Conservation (phyloP, 2,797 vertebrate species). For the Galagoides demidoff region DNA sequence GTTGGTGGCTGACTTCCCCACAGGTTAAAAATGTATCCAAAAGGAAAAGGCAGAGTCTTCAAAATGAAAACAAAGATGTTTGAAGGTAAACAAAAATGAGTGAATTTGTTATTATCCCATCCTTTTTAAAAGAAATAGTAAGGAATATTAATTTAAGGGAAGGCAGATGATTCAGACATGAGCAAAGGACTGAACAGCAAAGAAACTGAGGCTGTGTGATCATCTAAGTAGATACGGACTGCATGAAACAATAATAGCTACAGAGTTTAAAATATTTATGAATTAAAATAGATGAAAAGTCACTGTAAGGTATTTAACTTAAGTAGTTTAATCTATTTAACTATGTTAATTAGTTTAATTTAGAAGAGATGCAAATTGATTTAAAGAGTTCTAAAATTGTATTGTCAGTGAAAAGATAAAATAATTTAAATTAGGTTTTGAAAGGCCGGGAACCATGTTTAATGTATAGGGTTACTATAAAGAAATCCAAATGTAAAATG, state of each 20-base stretch:
- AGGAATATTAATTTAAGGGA: neutral
- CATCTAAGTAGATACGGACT: too few species aligned
- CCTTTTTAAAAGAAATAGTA: neutral
- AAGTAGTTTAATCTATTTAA: neutral
- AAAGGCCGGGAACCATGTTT: neutral
- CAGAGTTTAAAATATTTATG: neutral
- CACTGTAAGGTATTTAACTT: neutral
- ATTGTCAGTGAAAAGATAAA: neutral
- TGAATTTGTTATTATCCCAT: neutral
- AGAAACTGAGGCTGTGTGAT: neutral
- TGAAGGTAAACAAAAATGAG: neutral
- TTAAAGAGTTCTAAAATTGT: neutral
- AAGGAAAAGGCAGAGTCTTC: neutral
- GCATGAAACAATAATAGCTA: neutral
- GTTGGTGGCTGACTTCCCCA: too few species aligned
- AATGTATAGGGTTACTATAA: neutral
- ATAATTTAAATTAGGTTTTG: neutral
- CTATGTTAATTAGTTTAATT: neutral
- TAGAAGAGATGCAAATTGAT: neutral
- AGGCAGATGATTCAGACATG: neutral
- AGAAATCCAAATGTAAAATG: neutral
- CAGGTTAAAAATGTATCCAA: neutral
- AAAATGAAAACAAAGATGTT: neutral
- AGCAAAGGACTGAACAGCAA: neutral
- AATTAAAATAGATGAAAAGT: neutral